Base-by-base conservation (phyloP, 2,888 invertebrate species). In the Cheiracanthium punctorium region DNA sequence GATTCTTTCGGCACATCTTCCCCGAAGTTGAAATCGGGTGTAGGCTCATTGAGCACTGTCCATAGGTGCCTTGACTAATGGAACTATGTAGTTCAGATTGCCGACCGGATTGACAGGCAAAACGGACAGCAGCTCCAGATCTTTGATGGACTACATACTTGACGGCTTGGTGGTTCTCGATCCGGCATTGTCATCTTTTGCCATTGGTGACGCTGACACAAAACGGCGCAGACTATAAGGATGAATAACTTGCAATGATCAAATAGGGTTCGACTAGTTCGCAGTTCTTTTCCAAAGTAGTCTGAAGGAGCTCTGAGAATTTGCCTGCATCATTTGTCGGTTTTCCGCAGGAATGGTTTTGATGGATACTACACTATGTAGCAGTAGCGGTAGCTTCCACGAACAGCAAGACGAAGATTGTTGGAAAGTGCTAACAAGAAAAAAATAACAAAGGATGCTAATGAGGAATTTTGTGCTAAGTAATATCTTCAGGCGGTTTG, bases 331-430 rank as follows among this genome's bases (percentile, higher is more conserved):
- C 24, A 24, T n/a, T n/a, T n/a, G n/a, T 30, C 24, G 20, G 28
- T 0, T 7, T 52, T 48, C 64, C 70, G 28, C 0, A 30, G 33
- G 4, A 64, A 58, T 0, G 85, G 85, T 14, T 75, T 29, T 37
- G 86, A 81, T 1, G 86, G 86, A 37, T 70, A n/a, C n/a, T n/a
- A n/a, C n/a, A 87, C 0, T 80, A 87, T 2, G 81, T 80, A 4
- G 69, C 86, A 14, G 86, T 87, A 12, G 86, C 67, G 10, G 86
- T 81, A 0, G 86, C 81, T 10, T 81, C 86, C 37, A 80, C 76
- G 20, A 87, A 76, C 7, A 87, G 52, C 0, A 87, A 65, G 10
- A 87, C 29, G 67, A 80, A 87, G 8, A 81, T n/a, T n/a, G n/a
- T n/a, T n/a, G n/a, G n/a, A n/a, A n/a, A n/a, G n/a, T n/a, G n/a